Base-by-base conservation (phyloP, 2,888 invertebrate species). In the Rosalia funebris region DNA sequence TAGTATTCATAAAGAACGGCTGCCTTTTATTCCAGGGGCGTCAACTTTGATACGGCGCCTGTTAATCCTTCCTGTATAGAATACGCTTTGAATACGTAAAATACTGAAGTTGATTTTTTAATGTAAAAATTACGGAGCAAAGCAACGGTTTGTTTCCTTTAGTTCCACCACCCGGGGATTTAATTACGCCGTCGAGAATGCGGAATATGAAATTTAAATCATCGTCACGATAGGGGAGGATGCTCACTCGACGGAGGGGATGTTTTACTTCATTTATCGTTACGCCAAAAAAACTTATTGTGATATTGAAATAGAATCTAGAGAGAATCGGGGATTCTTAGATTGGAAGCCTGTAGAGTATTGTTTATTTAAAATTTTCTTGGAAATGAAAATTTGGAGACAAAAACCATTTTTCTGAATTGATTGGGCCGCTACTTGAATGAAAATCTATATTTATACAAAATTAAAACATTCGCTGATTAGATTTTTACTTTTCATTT, bases 21-120 rank as follows among this genome's bases (percentile, higher is more conserved):
- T 45, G 52, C 44, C 44, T 60, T 48, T 63, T 66, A 70, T 69
- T 69, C 69, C 45, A 52, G 52, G 55, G 57, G 66, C 66, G 66
- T 68, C 63, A 63, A 57, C 60, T 62, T 63, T 57, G 62, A 63
- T 65, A 64, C 63, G 61, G 64, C 62, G 68, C 63, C 63, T 67
- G 60, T 67, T 69, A 71, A 71, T 71, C 65, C 69, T 69, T 70
- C 70, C 69, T 64, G 69, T 63, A 63, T 55, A 63, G 46, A 57
- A 58, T 62, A 55, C 47, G 62, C 54, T 57, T 60, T 66, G 69
- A 69, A 68, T 71, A 59, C 54, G 62, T 50, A 66, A 70, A 64
- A 62, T 60, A 55, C 54, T 57, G 20, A 48, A 65, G 58, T 52
- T 62, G 62, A 48, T 60, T 58, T 57, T 62, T 59, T 52, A 52